These are phyloP conservation scores for Sapajus apella DNA, from an alignment of 2,113 vertebrate species.

Conservation along the genomic window DNA sequence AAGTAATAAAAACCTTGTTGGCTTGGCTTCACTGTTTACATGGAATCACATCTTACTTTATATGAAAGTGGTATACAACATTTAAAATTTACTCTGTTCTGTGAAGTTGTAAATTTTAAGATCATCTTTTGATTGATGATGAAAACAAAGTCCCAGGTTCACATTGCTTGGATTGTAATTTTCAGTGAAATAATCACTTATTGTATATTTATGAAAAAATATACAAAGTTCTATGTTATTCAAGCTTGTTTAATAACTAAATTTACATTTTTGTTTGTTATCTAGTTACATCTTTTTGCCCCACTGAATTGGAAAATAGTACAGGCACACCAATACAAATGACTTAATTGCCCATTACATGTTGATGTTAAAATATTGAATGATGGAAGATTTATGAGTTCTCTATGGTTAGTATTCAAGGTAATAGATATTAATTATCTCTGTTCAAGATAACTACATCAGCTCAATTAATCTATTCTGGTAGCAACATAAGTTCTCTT, in stretches of 20 bases:
- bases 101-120: background rate
- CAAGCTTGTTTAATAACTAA: background rate
- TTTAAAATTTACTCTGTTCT: background rate
- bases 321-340: background rate
- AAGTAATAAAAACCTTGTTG: background rate
- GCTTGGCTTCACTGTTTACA: background rate
- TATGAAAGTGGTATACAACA: background rate
- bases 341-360: background rate
- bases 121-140: background rate
- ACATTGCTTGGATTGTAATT: background rate
- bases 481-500: background rate
- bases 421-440: background rate
- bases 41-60: background rate
- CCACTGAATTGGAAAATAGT: background rate
- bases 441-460: background rate
- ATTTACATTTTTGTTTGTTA: background rate
- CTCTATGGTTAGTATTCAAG: background rate
- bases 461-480: background rate
- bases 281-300: background rate
- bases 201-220: background rate
- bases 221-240: background rate
- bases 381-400: background rate
- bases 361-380: background rate
- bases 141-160: background rate
- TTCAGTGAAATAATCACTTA: background rate